Evolutionary conservation across 2,888 invertebrate species (phyloP).

Genomic region (Trissolcus brochymenae): DNA sequence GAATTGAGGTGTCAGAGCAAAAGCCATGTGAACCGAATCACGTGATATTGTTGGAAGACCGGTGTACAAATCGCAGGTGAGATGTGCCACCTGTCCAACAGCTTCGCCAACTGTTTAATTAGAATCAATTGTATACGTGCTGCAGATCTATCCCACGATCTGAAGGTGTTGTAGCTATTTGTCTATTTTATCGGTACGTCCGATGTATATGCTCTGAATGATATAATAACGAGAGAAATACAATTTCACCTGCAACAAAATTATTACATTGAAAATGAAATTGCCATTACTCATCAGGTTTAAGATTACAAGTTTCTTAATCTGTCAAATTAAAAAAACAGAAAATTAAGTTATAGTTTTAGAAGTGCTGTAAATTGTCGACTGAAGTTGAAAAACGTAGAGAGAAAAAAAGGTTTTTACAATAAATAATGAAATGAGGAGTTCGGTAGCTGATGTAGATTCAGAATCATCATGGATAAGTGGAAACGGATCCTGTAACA

Average conservation of each 20-base stretch:
- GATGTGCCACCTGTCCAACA: slow-evolving; percentile 53
- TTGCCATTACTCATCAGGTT: no score
- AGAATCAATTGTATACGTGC: slow-evolving; percentile 65
- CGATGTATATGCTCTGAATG: no score
- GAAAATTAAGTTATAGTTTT: no score
- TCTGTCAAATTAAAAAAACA: no score
- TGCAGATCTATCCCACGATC: slow-evolving; percentile 19
- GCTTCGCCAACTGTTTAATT: slow-evolving; percentile 69
- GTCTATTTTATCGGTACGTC: slow-evolving; percentile 12
- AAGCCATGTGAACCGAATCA: slow-evolving; percentile 32
- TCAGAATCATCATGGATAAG: slow-evolving; percentile 44
- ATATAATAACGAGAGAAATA: no score
- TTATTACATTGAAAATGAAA: no score
- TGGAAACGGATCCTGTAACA: slow-evolving; percentile 51
- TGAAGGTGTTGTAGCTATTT: slow-evolving; percentile 25
- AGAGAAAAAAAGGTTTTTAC: slow-evolving; percentile 4
- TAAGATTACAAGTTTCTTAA: no score
- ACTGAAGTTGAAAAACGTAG: background rate
- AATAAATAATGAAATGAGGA: slow-evolving; percentile 18
- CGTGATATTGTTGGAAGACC: slow-evolving; percentile 40
- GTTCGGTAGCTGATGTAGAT: slow-evolving; percentile 51
- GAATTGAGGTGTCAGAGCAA: slow-evolving; percentile 10
- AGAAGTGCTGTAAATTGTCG: background rate
- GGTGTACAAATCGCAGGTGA: slow-evolving; percentile 57
- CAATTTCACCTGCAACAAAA: no score